A percentile compares a stretch with the other conserved stretches of the same genome.
These are phyloP conservation scores for Platycheirus albimanus DNA, from an alignment of 2,888 invertebrate species.

Conservation along the genomic window DNA sequence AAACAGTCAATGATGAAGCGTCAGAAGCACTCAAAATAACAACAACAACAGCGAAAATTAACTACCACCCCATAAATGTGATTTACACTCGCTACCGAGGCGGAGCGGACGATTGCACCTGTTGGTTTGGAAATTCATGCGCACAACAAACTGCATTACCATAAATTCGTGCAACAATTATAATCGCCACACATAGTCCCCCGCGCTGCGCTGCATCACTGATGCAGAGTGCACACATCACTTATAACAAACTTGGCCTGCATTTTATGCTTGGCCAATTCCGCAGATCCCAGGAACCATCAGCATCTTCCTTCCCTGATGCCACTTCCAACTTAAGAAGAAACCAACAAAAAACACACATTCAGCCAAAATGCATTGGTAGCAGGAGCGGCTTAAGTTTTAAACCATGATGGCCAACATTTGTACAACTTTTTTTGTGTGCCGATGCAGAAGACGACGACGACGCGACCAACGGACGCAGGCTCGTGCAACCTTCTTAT, in stretches of 20 bases:
- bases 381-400: background rate
- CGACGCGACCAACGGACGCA: slow-evolving; percentile 3
- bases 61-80: slow-evolving; percentile 58
- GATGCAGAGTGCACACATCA: background rate
- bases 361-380: too few relatives aligned
- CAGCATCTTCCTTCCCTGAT: background rate
- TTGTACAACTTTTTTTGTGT: slow-evolving; percentile 36
- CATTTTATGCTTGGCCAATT: slow-evolving; percentile 1
- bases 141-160: slow-evolving; percentile 62
- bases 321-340: too few relatives aligned
- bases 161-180: slow-evolving; percentile 72
- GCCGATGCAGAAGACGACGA: too few relatives aligned
- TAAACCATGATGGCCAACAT: slow-evolving; percentile 51
- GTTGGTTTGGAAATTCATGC: slow-evolving; percentile 44
- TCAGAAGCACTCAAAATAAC: background rate
- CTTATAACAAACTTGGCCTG: slow-evolving; percentile 7
- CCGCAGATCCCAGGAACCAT: slow-evolving; percentile 10
- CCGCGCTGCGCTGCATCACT: background rate
- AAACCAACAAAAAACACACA: too few relatives aligned
- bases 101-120: slow-evolving; percentile 62
- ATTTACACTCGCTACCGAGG: slow-evolving; percentile 57
- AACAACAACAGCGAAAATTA: slow-evolving; percentile 38
- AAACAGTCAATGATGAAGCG: background rate
- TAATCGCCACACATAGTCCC: slow-evolving; percentile 47
- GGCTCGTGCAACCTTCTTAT: slow-evolving; percentile 59